Conservation (phyloP, 1,140 invertebrate species). For the Drosophila parvula region DNA sequence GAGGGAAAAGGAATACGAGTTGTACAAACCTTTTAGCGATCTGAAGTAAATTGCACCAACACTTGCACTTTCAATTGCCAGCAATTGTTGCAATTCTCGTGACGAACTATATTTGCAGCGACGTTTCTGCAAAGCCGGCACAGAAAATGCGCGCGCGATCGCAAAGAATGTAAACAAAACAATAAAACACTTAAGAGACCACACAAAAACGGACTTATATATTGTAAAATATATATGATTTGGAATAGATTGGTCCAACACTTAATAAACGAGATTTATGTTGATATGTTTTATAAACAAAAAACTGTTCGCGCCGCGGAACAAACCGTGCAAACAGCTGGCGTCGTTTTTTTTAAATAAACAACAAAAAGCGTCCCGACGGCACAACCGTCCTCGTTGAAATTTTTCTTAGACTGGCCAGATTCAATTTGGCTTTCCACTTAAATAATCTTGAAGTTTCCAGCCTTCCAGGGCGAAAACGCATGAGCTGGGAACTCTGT, state of each 20-base stretch:
- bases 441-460: no score
- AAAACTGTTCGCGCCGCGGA: background rate
- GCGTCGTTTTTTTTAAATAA: background rate
- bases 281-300: constrained; percentile 28
- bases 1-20: background rate
- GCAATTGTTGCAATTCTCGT: constrained; percentile 36
- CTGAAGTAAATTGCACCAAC: constrained; percentile 14
- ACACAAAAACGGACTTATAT: background rate
- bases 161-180: constrained; percentile 34
- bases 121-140: constrained; percentile 40
- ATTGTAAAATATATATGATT: constrained; percentile 7
- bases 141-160: constrained; percentile 30
- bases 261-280: background rate
- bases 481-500: no score
- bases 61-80: constrained; percentile 51
- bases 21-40: constrained; percentile 23
- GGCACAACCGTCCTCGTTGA: no score
- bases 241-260: background rate
- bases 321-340: constrained; percentile 6
- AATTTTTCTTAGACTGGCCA: no score
- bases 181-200: constrained; percentile 21
- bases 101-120: constrained; percentile 8
- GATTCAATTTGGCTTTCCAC: no score
- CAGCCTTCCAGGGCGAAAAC: no score
- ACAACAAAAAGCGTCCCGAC: background rate